These are phyloP conservation scores for Nomia melanderi DNA, from an alignment of 1,140 invertebrate genomes.

Conservation along the genomic window DNA sequence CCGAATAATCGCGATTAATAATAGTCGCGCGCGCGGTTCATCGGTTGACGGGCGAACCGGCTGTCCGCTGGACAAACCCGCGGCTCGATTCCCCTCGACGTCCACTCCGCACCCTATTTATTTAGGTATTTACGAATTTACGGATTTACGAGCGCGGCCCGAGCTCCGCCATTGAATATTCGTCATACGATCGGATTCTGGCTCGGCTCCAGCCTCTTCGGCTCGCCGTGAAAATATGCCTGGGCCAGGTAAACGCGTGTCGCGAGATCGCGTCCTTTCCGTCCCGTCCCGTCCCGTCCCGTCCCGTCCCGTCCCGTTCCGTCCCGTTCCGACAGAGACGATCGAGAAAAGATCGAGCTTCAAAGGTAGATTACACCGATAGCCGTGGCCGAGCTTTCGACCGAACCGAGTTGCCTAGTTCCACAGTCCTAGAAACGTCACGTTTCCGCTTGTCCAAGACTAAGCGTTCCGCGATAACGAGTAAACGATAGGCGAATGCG, in stretches of 20 bases:
- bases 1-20: background rate
- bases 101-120: background rate
- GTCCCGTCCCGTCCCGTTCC: no score
- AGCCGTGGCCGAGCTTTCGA: no score
- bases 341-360: no score
- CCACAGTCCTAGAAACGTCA: no score
- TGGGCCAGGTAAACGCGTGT: slow-evolving; percentile 1
- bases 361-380: no score
- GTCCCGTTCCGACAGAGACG: no score
- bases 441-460: no score
- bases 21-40: background rate
- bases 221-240: slow-evolving; percentile 5
- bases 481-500: background rate
- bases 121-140: no score
- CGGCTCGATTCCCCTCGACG: background rate
- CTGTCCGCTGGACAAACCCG: no score
- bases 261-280: background rate
- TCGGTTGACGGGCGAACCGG: background rate
- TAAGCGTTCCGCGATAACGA: no score
- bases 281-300: no score
- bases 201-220: slow-evolving; percentile 28
- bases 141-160: slow-evolving; percentile 5
- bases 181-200: slow-evolving; percentile 52
- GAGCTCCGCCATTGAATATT: slow-evolving; percentile 42
- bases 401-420: no score